These are phyloP conservation scores for Nebria salina DNA, from an alignment of 2,888 invertebrate genomes.

Conservation along the genomic window DNA sequence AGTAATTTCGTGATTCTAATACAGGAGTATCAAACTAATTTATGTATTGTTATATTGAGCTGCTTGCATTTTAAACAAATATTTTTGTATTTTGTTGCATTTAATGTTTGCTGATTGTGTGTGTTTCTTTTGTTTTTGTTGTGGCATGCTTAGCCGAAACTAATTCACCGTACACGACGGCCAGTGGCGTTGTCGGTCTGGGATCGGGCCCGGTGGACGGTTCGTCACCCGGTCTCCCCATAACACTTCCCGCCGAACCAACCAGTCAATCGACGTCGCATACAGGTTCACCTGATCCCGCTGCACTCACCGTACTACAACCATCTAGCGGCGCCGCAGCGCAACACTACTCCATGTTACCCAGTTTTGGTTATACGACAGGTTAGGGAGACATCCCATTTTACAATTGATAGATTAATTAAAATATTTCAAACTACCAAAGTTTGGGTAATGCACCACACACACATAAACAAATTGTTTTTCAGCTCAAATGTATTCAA, in stretches of 20 bases:
- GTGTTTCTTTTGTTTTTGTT: conserved; percentile 31
- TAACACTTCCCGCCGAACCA: conserved; percentile 61
- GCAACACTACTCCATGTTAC: conserved; percentile 72
- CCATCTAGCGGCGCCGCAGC: conserved; percentile 67
- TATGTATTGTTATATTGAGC: neutral
- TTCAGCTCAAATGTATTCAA: neutral
- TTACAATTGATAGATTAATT: neutral
- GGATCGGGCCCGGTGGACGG: conserved; percentile 61
- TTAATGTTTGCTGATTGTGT: conserved; percentile 54
- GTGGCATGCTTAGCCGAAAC: conserved; percentile 58
- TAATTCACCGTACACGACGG: conserved; percentile 60
- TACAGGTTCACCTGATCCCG: conserved; percentile 65
- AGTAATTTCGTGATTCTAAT: too few species aligned
- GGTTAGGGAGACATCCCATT: conserved; percentile 58
- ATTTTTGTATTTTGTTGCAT: conserved; percentile 48
- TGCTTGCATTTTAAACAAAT: neutral
- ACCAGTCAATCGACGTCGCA: conserved; percentile 63
- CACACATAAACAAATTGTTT: too few species aligned
- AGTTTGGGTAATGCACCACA: neutral
- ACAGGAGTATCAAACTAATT: too few species aligned
- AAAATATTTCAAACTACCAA: neutral
- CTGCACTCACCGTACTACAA: conserved; percentile 67
- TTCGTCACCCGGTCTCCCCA: conserved; percentile 64
- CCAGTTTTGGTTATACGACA: conserved; percentile 76
- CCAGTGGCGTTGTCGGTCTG: conserved; percentile 54